Base-by-base conservation (phyloP, 2,888 invertebrate species). In the Taphrorychus bicolor region DNA sequence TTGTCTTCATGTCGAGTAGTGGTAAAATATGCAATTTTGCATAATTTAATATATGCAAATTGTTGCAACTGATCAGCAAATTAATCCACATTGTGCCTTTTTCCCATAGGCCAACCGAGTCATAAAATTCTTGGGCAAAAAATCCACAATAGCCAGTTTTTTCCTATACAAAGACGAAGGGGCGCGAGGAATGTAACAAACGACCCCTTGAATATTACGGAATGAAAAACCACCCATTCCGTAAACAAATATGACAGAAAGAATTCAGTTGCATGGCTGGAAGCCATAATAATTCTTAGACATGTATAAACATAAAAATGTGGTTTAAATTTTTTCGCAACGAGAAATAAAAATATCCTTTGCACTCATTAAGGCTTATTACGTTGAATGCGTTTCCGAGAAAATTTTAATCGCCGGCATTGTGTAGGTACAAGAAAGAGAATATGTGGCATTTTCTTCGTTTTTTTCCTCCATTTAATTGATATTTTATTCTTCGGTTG, bases 371-470 rank as follows among this genome's bases (percentile, higher is more conserved):
- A 77, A 76, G 73, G 76, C 76, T 76, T 75, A 76, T 76, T 75
- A 72, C 72, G 70, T 69, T 72, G 72, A 71, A 73, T 74, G 72
- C 72, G 73, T 73, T 76, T 74, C 75, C 73, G 73, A 75, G 77
- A 77, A 77, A 75, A 76, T 76, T 77, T 77, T 77, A 73, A 74
- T 76, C 74, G 69, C 70, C 72, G 74, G 73, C 76, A 76, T 76
- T 77, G 77, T 78, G 57, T n/a, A 32, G 32, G 75, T 76, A 76
- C 74, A 75, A 74, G 76, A 74, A 75, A 76, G 53, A 59, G 67
- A 58, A 62, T 58, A 66, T 66, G 57, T 60, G 66, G 66, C n/a
- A n/a, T 14, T 22, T 49, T 60, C 41, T 66, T 61, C 40, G 45
- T 61, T 61, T 61, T 66, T 61, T 16, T n/a, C 14, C 32, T 66